Base-by-base conservation (phyloP, 1,140 invertebrate genomes). In the Xylocopa sonorina region DNA sequence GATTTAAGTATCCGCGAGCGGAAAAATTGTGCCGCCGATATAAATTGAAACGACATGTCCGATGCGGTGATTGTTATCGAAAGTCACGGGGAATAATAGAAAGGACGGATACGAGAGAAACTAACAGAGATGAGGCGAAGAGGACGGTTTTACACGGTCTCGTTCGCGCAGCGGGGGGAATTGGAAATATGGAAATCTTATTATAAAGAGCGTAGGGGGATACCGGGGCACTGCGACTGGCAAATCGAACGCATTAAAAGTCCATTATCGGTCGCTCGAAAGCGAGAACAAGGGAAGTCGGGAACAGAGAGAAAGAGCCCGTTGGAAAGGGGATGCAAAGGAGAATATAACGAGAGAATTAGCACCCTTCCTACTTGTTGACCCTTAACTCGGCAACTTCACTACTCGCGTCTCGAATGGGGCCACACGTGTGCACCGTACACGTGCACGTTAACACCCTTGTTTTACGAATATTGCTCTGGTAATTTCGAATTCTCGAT, bases 171-270 rank as follows among this genome's bases (percentile, higher is more conserved):
- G 53, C 34, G 46, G 53, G 58, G 27, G 34, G 53, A 50, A 69
- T 63, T 48, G 80, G 76, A 85, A 86, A 82, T 84, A 85, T 86
- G 84, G 85, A 86, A 81, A 86, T 86, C 78, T 80, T 82, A 74
- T 46, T 73, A 48, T 50, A 62, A 53, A 71, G 67, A 71, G 66
- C 46, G 57, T 73, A 67, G 58, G 67, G 80, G 34, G 80, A 29
- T 69, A 72, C 53, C 66, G 34, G 41, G 46, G 46, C 77, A 74
- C 50, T 72, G 75, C 63, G 71, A 85, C 51, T 83, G 64, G 81
- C 74, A 81, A 86, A 86, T 86, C 85, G 84, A 86, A 86, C 85
- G 81, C 84, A 86, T 86, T 86, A 86, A 86, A 86, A 86, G 85
- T 86, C 85, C 85, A 86, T 86, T 86, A 86, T 86, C 84, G 81